Conservation (phyloP, 2,797 vertebrate species). For the Phaenicophaeus curvirostris region DNA sequence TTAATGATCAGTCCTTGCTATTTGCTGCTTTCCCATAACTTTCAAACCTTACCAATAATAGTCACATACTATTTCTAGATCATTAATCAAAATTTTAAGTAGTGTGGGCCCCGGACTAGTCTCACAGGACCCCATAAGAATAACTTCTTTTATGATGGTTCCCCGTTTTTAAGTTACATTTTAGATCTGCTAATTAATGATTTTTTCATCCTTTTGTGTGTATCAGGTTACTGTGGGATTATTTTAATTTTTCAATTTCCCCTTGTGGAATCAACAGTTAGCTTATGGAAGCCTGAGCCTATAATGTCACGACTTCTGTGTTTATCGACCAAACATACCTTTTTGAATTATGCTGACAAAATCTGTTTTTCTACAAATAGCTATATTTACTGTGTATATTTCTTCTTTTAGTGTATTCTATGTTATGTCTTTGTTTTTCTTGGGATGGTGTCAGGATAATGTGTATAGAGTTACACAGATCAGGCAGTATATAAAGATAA, state of each 20-base stretch:
- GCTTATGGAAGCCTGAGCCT: neutral
- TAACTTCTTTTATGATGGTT: neutral
- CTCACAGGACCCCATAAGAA: neutral
- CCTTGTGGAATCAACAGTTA: neutral
- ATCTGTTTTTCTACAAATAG: neutral
- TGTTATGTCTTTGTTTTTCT: neutral
- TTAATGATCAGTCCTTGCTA: neutral
- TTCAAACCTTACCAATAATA: neutral
- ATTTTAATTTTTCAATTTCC: neutral
- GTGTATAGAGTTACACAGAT: neutral
- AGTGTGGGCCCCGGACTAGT: neutral
- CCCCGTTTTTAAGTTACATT: neutral
- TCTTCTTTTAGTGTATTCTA: neutral
- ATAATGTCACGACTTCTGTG: neutral
- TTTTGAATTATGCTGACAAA: neutral
- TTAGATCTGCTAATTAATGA: neutral
- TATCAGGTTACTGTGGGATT: neutral
- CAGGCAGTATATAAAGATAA: neutral
- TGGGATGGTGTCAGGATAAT: neutral
- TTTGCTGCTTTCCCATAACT: neutral
- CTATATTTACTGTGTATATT: neutral
- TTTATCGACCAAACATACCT: neutral
- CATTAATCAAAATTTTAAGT: slow-evolving; percentile 37
- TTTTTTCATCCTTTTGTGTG: neutral
- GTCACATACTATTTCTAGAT: slow-evolving; percentile 40